A percentile compares a stretch with the other conserved stretches of the same genome.
Evolutionary conservation across 1,140 invertebrate species (phyloP).

Genomic region (Anoplolepis gracilipes): DNA sequence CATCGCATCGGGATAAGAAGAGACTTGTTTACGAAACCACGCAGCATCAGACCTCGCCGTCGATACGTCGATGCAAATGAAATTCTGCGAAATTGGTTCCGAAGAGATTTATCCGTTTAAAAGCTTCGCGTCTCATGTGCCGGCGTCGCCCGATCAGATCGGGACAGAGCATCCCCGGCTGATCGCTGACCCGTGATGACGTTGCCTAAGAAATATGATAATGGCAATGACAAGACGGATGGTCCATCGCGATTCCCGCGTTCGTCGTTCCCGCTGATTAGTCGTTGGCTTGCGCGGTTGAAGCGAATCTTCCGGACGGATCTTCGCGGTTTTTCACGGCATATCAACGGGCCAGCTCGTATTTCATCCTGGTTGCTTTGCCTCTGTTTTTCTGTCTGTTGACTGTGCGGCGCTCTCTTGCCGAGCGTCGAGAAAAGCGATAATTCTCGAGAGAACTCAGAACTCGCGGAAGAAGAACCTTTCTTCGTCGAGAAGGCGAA

Average conservation of each 20-base stretch:
- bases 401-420: constrained; percentile 27
- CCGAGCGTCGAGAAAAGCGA: constrained; percentile 47
- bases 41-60: constrained; percentile 57
- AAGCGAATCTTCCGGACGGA: constrained; percentile 69
- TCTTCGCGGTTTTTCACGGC: constrained; percentile 54
- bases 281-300: constrained; percentile 64
- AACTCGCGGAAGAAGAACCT: constrained; percentile 39
- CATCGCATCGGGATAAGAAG: constrained; percentile 62
- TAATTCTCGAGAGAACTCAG: constrained; percentile 61
- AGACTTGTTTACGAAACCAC: constrained; percentile 72
- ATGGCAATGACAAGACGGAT: constrained; percentile 77
- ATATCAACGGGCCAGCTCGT: constrained; percentile 58
- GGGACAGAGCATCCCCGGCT: neutral
- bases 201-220: constrained; percentile 75
- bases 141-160: constrained; percentile 43
- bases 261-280: constrained; percentile 73
- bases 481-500: constrained; percentile 26
- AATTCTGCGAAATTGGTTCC: constrained; percentile 78
- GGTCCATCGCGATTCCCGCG: constrained; percentile 66
- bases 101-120: constrained; percentile 78
- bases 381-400: constrained; percentile 63
- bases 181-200: constrained; percentile 41
- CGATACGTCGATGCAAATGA: constrained; percentile 78
- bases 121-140: constrained; percentile 63
- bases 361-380: constrained; percentile 64